phyloP scores from a whole-genome alignment of 2,797 vertebrate genomes.

The Agapornis canus region DNA sequence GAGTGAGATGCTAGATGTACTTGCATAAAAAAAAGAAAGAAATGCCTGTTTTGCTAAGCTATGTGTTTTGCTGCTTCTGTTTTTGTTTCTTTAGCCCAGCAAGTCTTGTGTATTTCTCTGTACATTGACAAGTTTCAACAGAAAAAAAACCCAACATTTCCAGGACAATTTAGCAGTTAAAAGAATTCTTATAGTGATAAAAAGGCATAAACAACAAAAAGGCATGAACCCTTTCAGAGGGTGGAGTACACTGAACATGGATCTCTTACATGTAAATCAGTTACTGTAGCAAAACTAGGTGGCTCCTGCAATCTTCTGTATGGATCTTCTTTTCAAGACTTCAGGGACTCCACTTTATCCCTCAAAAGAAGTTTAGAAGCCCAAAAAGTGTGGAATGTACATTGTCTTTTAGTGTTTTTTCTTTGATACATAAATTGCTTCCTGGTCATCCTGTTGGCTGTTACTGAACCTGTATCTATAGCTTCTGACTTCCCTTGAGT shows the following conservation, averaged over 20 bases:
- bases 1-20: not conserved
- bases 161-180: not conserved
- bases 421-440: not conserved
- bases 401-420: not conserved
- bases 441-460: not conserved
- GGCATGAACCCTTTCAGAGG: not conserved
- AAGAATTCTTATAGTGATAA: not conserved
- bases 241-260: rapidly evolving
- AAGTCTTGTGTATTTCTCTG: not conserved
- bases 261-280: not conserved
- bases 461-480: not conserved
- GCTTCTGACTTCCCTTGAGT: not conserved
- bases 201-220: not conserved
- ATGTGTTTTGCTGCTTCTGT: not conserved
- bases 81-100: not conserved
- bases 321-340: not conserved
- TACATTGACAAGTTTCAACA: not conserved
- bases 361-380: not conserved
- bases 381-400: not conserved
- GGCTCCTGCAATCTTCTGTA: not conserved
- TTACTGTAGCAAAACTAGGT: not conserved
- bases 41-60: not conserved
- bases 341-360: not conserved
- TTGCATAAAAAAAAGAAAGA: not conserved
- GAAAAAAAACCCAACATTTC: not conserved